Evolutionary conservation across 2,797 vertebrate genomes (phyloP), one percentile per base, ranked within the genome.

Genomic region (Sarcophilus harrisii): DNA sequence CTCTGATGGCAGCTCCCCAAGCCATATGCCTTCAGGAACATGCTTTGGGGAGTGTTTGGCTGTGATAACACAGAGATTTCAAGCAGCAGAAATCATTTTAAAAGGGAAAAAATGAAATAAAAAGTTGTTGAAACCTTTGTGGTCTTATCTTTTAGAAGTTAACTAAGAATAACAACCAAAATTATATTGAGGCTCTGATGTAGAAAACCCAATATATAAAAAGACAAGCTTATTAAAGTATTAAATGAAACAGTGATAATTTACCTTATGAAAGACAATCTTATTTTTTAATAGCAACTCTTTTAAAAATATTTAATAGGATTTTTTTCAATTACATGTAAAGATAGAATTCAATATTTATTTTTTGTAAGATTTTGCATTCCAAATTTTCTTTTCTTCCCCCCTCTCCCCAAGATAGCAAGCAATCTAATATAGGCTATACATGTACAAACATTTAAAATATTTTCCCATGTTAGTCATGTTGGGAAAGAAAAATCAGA

Each of bases 1-100:
- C 94, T 97, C 95, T 93, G 73, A 94, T 91, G 95, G 60, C 97
- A 96, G 90, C 97, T 87, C 97, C 97, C 97, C 97, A 96, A 96
- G 96, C 97, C 97, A 96, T 97, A 98, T 98, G 98, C 96, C 94
- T 97, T 92, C 95, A 94, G 96, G 96, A 98, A 91, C 93, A 90
- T 81, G 95, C 89, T 32, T 93, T 92, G 92, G 59, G 58, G 90
- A 90, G 38, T 87, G 73, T 87, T 38, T 87, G 73, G 73, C 73
- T 87, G 9, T 49, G 73, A 92, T 27, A 93, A 92, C 96, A 97
- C 96, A 24, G n/a, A 95, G 96, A 96, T 94, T 95, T 94, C 73
- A 95, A 95, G 95, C 90, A 92, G 96, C 21, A 57, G 87, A 96
- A 95, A 81, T 94, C 95, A 58, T 92, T 96, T 95, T 94, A 66